These are phyloP conservation scores for Drosophila willistoni DNA, from an alignment of 1,140 invertebrate genomes.

Conservation along the genomic window DNA sequence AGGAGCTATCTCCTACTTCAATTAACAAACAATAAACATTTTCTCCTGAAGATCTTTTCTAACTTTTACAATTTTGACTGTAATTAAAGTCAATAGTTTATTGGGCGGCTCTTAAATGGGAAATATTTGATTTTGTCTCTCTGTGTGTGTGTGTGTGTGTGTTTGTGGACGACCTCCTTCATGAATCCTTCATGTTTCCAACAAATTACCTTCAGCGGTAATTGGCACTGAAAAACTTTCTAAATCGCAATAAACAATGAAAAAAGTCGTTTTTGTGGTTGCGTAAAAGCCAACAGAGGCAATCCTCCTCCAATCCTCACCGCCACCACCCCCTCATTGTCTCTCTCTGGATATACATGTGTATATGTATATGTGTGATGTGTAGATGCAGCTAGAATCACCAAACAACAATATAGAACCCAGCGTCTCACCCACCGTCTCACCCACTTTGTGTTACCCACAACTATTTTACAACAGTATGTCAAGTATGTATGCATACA, in stretches of 20 bases:
- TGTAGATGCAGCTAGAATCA: slow-evolving; percentile 6
- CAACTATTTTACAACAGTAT: slow-evolving; percentile 38
- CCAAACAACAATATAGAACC: background rate
- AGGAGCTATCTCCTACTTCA: too few species aligned
- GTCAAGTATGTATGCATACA: slow-evolving; percentile 59
- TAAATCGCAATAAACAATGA: slow-evolving; percentile 34
- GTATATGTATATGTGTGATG: background rate
- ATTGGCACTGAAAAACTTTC: slow-evolving; percentile 26
- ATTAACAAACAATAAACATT: background rate
- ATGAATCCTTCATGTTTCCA: slow-evolving; percentile 17
- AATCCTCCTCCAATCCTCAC: background rate
- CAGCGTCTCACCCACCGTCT: background rate
- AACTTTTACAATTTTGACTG: too few species aligned
- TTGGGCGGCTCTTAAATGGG: slow-evolving; percentile 14
- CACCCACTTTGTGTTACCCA: background rate
- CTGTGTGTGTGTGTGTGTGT: background rate
- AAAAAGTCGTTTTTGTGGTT: slow-evolving; percentile 26
- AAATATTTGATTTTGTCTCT: slow-evolving; percentile 8
- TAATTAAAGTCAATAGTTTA: background rate
- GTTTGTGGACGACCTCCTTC: background rate
- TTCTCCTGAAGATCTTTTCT: background rate
- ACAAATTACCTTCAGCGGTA: slow-evolving; percentile 21
- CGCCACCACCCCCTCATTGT: background rate
- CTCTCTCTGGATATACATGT: background rate
- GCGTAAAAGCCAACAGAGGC: slow-evolving; percentile 18